Conservation (phyloP, 2,888 invertebrate genomes). For the Lithophane socia region DNA sequence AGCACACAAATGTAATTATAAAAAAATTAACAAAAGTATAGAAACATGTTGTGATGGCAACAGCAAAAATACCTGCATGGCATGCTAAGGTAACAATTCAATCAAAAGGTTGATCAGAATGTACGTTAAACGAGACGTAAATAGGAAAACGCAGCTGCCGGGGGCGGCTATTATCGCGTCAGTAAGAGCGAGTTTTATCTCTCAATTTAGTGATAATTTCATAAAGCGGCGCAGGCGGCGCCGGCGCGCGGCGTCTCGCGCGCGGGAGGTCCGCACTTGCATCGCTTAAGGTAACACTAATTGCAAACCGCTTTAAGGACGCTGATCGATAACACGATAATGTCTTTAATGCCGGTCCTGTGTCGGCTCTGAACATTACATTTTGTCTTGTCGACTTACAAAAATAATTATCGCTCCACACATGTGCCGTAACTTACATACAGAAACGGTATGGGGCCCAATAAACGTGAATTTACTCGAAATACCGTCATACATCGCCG, state of each 20-base stretch:
- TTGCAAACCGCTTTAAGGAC: constrained; percentile 85
- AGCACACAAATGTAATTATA: background rate
- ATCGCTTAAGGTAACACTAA: constrained; percentile 80
- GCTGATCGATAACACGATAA: constrained; percentile 88
- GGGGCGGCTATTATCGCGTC: constrained; percentile 84
- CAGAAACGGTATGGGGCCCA: constrained; percentile 51
- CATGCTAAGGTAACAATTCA: constrained; percentile 60
- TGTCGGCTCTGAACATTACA: constrained; percentile 78
- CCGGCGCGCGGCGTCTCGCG: constrained; percentile 70
- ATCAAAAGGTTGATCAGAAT: constrained; percentile 64
- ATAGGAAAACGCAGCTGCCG: constrained; percentile 79
- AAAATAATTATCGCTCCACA: constrained; percentile 69
- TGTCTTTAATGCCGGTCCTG: constrained; percentile 83
- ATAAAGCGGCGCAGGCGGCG: constrained; percentile 77
- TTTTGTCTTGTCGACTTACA: constrained; percentile 76
- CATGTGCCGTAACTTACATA: constrained; percentile 59
- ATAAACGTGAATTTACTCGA: constrained; percentile 58
- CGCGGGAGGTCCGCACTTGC: constrained; percentile 82
- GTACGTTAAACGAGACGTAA: constrained; percentile 74
- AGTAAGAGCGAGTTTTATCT: constrained; percentile 82
- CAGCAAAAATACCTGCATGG: constrained; percentile 9
- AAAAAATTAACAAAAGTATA: background rate
- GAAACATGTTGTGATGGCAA: background rate
- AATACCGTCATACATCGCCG: constrained; percentile 55
- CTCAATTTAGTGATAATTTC: constrained; percentile 88